Evolutionary conservation across 2,888 invertebrate species (phyloP), one percentile per base, ranked within the genome.

Genomic region (Neoascia interrupta): DNA sequence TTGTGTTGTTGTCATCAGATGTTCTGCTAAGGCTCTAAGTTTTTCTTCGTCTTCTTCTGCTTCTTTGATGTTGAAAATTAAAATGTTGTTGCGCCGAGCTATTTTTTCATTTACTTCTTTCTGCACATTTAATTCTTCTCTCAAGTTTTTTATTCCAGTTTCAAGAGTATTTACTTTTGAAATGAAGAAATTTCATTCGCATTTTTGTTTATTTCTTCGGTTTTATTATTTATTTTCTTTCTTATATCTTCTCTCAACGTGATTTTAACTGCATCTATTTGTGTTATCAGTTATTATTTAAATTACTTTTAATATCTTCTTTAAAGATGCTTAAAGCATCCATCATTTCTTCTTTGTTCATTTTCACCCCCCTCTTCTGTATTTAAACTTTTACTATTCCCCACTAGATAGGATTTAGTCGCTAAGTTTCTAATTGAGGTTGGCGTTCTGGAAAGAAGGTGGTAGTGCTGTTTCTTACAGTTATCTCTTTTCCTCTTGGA

Each of bases 231-330:
- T 26, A 34, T 34, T n/a, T 34, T 11, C n/a, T 34, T 34, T n/a
- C 11, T 39, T 39, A 39, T 39, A 39, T 39, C 39, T 39, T 39
- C 39, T 39, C 5, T 39, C 39, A 39, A n/a, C 3, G 39, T 10
- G 1, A 16, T 11, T 39, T 39, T 4, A 1, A 39, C 5, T 16
- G 13, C 34, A 34, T 34, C 11, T 34, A 34, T 3, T 39, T 39
- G 3, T 39, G 5, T 4, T 39, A 5, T 26, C 26, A 26, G 8
- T 26, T 26, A 26, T 26, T 26, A 8, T 1, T 36, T 36, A 3
- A 36, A 4, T 36, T 11, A 36, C 11, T 36, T 36, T 2, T 13
- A 11, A 4, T 36, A 11, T 36, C 36, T 39, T 39, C 39, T 5
- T 39, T 39, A 39, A 39, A 39, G 10, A 5, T 39, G 16, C 10